Evolutionary conservation across 30 jellyfish, hydroid and myxozoan genomes (phyloP), one percentile per base, ranked within the genome.

Genomic region (Sanderia malayensis): DNA sequence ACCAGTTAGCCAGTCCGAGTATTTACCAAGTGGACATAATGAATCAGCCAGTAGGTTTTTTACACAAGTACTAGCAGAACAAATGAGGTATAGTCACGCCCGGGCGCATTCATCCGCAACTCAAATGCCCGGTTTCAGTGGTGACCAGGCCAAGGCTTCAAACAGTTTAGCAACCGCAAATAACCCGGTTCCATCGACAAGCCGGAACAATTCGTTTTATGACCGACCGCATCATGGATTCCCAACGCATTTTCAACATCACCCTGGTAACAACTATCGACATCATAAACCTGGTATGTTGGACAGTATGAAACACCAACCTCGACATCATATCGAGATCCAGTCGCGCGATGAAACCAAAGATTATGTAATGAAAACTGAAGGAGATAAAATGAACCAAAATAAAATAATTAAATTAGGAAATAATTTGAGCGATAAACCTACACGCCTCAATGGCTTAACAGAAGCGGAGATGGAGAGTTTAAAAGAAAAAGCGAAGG

Each of bases 31-130:
- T 15, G 76, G 52, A 15, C 45, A 58, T 37, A 74, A 44, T 3
- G 53, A 70, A 7, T 59, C 82, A 22, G 10, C 85, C 10, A 81
- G 61, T 45, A 77, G 93, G 28, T 81, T 81, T 44, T 81, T 81
- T 60, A 68, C 84, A 25, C 85, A 69, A 13, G 79, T 45, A 33
- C 84, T 81, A 2, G 44, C 93, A 18, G 93, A 81, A 67, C 93
- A 81, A 20, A 61, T 82, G 7, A 44, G 93, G 21, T 85, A 81
- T 23, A 70, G 32, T 32, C 47, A 60, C 15, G 76, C 63, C 23
- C 24, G 47, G 11, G 53, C 27, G 46, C 31, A 66, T 66, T 72
- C 46, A 2, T 34, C 78, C 3, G 71, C 46, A 4, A 6, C 32
- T 27, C 46, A 61, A 17, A 20, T 61, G 49, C 22, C 45, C 61